These are phyloP conservation scores for Paralinhomoeus sp. DNA, from an alignment of 2,888 invertebrate genomes.

Conservation along the genomic window DNA sequence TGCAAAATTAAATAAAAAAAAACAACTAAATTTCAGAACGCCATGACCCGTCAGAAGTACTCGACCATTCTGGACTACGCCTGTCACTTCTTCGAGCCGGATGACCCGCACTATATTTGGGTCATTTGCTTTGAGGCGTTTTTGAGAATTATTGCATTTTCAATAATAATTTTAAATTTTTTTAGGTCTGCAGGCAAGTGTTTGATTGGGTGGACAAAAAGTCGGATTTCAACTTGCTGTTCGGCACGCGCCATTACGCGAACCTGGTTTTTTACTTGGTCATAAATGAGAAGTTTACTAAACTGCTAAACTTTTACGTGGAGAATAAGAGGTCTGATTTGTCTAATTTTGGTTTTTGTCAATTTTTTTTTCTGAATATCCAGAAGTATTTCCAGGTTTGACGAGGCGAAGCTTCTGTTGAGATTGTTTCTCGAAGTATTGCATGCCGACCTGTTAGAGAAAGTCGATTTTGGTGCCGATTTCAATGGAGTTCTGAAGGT, in stretches of 20 bases:
- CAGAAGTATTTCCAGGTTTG: too few relatives aligned
- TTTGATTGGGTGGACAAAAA: slow-evolving; percentile 56
- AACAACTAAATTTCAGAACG: slow-evolving; percentile 33
- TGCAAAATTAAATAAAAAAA: neutral
- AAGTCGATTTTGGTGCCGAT: too few relatives aligned
- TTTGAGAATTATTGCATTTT: slow-evolving; percentile 1
- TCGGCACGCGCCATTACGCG: slow-evolving; percentile 82
- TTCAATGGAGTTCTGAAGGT: too few relatives aligned
- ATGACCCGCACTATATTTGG: slow-evolving; percentile 53
- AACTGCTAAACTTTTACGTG: neutral
- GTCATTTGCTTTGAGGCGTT: slow-evolving; percentile 14
- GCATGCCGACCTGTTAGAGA: too few relatives aligned
- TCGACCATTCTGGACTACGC: slow-evolving; percentile 66
- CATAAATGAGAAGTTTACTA: slow-evolving; percentile 3
- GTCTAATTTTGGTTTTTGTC: too few relatives aligned
- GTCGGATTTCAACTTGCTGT: slow-evolving; percentile 46
- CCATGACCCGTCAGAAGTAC: slow-evolving; percentile 51
- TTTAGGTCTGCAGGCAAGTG: slow-evolving; percentile 41
- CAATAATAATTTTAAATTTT: neutral
- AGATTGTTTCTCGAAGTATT: too few relatives aligned
- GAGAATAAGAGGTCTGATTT: neutral
- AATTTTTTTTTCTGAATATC: too few relatives aligned
- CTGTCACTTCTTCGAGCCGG: slow-evolving; percentile 76
- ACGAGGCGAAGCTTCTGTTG: too few relatives aligned
- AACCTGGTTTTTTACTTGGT: slow-evolving; percentile 58